phyloP scores from a whole-genome alignment of 2,113 vertebrate species.

The Psilopogon haemacephalus region DNA sequence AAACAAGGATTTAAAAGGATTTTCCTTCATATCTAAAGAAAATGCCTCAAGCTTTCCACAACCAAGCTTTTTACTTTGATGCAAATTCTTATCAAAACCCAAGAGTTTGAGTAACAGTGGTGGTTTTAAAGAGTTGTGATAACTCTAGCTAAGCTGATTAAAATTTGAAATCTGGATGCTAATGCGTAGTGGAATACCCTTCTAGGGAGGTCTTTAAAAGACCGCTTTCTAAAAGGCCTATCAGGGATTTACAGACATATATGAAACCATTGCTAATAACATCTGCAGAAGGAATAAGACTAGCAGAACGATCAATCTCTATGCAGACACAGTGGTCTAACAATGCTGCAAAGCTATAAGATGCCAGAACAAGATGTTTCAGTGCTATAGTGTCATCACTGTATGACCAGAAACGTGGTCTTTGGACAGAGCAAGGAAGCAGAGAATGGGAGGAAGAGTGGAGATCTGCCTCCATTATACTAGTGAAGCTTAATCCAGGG shows the following conservation, averaged over 20 bases:
- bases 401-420: background rate
- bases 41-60: background rate
- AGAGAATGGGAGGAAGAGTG: background rate
- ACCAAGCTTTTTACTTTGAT: background rate
- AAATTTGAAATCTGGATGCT: background rate
- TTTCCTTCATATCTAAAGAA: background rate
- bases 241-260: background rate
- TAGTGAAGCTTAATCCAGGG: background rate
- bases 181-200: background rate
- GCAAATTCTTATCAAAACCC: background rate
- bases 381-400: background rate
- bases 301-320: background rate
- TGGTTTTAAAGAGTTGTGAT: background rate
- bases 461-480: background rate
- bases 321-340: background rate
- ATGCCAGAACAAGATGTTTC: background rate
- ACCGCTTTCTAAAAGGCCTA: background rate
- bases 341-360: background rate
- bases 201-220: background rate
- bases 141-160: background rate
- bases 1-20: background rate
- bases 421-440: background rate
- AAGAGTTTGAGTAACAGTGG: background rate
- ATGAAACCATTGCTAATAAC: background rate
- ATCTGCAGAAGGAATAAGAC: background rate